Base-by-base conservation (phyloP, 2,113 vertebrate genomes). In the Apeltes quadracus region DNA sequence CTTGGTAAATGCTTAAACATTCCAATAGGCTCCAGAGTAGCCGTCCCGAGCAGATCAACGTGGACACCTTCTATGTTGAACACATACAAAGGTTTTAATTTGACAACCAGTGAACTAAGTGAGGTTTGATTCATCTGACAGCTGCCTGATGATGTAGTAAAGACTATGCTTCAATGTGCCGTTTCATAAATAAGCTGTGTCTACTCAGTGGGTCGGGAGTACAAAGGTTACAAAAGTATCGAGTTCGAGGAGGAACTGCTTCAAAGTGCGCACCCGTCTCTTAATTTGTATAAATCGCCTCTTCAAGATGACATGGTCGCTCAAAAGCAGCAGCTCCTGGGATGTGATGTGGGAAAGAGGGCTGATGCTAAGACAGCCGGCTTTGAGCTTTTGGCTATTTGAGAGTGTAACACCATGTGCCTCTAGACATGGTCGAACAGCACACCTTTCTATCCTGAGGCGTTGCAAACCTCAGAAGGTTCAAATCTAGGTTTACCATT, bases 161-260 rank as follows among this genome's bases (percentile, higher is more conserved):
- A 23, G 29, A 72, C 54, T 61, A n/a, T 44, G 53, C 39, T 61
- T 67, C 27, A 70, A 73, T 34, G 58, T 32, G 61, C 29, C n/a
- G n/a, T 25, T 67, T 34, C 61, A 16, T 25, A 55, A 34, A 50
- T 72, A 16, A 66, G 25, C 22, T 3, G 8, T 4, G 50, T 12
- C 44, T 20, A 20, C 44, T 46, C n/a, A 29, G 7, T 13, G 29
- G 15, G 4, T 61, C 64, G 36, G 12, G n/a, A 18, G 23, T 41
- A 46, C 34, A 39, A 3, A 51, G 14, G 11, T 15, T 15, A 29
- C 18, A 18, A 15, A 38, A 38, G 36, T 36, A 14, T 44, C 3
- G 9, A n/a, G 57, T n/a, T 54, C 7, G 8, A 59, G 18, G 18
- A 32, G 12, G 46, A 15, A 25, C 8, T 20, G 3, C 61, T 4